A percentile compares a stretch with the other conserved stretches of the same genome.
These are phyloP conservation scores for Cepaea hortensis DNA, from an alignment of 2,888 invertebrate genomes.

Conservation along the genomic window DNA sequence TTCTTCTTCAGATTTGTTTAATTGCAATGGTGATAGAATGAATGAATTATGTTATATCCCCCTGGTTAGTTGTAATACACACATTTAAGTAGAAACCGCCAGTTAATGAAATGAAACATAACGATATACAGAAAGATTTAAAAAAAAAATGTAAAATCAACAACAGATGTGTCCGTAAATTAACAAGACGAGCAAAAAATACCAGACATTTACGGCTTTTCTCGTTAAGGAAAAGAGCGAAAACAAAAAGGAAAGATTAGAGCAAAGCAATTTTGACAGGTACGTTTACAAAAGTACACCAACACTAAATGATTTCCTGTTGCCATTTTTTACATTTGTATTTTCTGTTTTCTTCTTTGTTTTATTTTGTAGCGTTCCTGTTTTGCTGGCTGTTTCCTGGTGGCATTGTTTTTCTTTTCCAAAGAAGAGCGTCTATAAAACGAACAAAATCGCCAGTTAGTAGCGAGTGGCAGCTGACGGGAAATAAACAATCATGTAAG, in stretches of 20 bases:
- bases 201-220: constrained; percentile 6
- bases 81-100: too few relatives aligned
- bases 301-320: constrained; percentile 28
- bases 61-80: too few relatives aligned
- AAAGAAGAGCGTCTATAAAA: neutral
- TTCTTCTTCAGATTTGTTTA: too few relatives aligned
- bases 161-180: constrained; percentile 4
- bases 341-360: neutral
- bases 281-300: neutral
- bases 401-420: constrained; percentile 4
- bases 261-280: constrained; percentile 10
- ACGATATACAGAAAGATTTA: too few relatives aligned
- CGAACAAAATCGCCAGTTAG: neutral
- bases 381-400: neutral
- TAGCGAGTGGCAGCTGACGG: neutral
- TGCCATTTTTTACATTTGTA: neutral
- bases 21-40: too few relatives aligned
- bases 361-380: neutral
- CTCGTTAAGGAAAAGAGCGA: neutral
- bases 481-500: neutral
- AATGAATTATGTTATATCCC: too few relatives aligned
- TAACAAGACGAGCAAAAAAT: constrained; percentile 14
- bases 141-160: neutral
- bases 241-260: neutral
- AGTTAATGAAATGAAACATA: too few relatives aligned